Conservation (phyloP, 2,797 vertebrate species). For the Xiphophorus birchmanni region DNA sequence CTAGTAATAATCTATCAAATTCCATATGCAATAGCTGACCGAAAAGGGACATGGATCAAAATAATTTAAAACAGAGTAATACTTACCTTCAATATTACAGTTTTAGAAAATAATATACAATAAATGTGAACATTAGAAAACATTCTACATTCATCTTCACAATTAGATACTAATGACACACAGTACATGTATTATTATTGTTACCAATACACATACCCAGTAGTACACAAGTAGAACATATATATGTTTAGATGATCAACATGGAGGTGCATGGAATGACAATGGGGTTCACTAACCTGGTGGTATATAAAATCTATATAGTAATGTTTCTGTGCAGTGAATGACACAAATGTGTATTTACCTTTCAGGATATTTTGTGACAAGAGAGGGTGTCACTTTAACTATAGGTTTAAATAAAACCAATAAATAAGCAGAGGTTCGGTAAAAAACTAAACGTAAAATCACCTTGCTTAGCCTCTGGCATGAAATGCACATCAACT, state of each 20-base stretch:
- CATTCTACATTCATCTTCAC: background rate
- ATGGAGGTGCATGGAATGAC: background rate
- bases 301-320: background rate
- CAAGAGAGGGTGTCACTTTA: background rate
- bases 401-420: background rate
- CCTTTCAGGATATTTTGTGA: background rate
- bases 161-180: background rate
- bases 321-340: background rate
- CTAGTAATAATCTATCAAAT: background rate
- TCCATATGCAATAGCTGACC: background rate
- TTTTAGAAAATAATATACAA: background rate
- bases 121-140: background rate
- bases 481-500: slow-evolving; percentile 68
- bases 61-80: background rate
- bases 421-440: slow-evolving; percentile 3
- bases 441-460: slow-evolving; percentile 55
- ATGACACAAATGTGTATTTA: background rate
- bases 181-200: background rate
- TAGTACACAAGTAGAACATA: background rate
- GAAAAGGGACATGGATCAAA: background rate
- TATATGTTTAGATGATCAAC: background rate
- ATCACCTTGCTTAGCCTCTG: slow-evolving; percentile 49
- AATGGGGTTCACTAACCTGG: background rate
- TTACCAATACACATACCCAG: background rate
- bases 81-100: background rate